Evolutionary conservation across 2,888 invertebrate species (phyloP).

Genomic region (Parthenolecanium corni): DNA sequence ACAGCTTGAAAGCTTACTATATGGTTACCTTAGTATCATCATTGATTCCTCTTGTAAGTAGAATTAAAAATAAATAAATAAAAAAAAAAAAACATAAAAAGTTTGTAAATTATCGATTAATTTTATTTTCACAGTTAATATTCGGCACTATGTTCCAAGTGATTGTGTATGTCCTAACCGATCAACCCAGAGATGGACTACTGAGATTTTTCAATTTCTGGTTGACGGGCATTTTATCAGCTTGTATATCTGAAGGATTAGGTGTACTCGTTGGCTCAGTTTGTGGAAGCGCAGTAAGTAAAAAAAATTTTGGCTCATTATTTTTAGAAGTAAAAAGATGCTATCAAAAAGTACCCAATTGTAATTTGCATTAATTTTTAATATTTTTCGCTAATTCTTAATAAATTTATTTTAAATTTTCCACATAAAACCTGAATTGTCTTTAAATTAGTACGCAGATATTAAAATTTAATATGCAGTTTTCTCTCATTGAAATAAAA

Average conservation of each 20-base stretch:
- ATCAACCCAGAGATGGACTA: constrained; percentile 56
- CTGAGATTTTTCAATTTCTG: constrained; percentile 49
- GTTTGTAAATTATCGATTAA: background rate
- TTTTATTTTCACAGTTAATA: constrained; percentile 40
- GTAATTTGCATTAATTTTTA: no score
- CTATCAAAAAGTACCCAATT: no score
- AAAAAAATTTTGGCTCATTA: background rate
- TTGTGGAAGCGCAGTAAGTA: constrained; percentile 47
- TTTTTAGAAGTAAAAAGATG: no score
- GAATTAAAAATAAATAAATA: background rate
- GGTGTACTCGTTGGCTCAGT: constrained; percentile 56
- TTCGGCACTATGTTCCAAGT: constrained; percentile 43
- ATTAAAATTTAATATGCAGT: no score
- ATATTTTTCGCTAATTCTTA: no score
- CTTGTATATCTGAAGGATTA: constrained; percentile 59
- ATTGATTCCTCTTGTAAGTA: constrained; percentile 48
- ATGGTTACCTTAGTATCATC: constrained; percentile 46
- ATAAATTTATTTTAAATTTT: no score
- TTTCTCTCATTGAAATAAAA: no score
- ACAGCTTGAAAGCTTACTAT: constrained; percentile 52
- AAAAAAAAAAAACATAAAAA: background rate
- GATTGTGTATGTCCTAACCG: constrained; percentile 48
- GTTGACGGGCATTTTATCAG: constrained; percentile 47
- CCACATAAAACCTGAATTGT: no score
- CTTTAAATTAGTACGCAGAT: no score